Evolutionary conservation across 1,140 invertebrate genomes (phyloP).

Genomic region (Tribolium madens): DNA sequence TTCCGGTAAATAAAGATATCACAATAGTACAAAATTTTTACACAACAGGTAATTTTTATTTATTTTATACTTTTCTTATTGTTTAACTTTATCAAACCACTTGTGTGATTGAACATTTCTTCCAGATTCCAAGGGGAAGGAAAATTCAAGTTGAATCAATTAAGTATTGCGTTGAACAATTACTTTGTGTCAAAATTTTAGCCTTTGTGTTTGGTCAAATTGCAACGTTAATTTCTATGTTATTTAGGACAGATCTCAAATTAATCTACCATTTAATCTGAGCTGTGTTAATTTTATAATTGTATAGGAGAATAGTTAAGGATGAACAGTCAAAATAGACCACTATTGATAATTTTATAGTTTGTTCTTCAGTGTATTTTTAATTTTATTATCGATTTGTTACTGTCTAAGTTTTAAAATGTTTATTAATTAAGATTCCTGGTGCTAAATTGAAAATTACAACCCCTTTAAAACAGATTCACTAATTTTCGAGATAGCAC

Average conservation of each 20-base stretch:
- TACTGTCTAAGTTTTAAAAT: constrained; percentile 37
- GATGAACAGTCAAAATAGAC: constrained; percentile 37
- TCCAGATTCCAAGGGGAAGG: constrained; percentile 69
- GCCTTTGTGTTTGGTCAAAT: constrained; percentile 35
- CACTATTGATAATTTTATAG: constrained; percentile 22
- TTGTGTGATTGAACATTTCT: constrained; percentile 42
- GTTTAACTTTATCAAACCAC: neutral
- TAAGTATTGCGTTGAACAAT: constrained; percentile 38
- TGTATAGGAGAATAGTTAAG: constrained; percentile 37
- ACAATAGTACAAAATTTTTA: constrained; percentile 47
- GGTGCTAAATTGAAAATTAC: constrained; percentile 50
- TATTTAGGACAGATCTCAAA: constrained; percentile 46
- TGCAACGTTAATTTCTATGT: constrained; percentile 28
- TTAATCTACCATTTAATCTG: constrained; percentile 46
- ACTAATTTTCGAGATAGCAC: constrained; percentile 43
- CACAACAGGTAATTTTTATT: constrained; percentile 13
- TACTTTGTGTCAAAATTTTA: constrained; percentile 47
- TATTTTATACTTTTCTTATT: neutral
- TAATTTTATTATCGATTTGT: constrained; percentile 38
- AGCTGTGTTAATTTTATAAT: constrained; percentile 56
- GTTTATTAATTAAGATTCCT: constrained; percentile 40
- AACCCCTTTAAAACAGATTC: neutral
- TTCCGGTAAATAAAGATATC: constrained; percentile 63
- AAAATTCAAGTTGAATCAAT: constrained; percentile 67
- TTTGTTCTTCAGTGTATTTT: constrained; percentile 38